Evolutionary conservation across 2,888 invertebrate species (phyloP), one percentile per base, ranked within the genome.

Genomic region (Ypsolopha sequella): DNA sequence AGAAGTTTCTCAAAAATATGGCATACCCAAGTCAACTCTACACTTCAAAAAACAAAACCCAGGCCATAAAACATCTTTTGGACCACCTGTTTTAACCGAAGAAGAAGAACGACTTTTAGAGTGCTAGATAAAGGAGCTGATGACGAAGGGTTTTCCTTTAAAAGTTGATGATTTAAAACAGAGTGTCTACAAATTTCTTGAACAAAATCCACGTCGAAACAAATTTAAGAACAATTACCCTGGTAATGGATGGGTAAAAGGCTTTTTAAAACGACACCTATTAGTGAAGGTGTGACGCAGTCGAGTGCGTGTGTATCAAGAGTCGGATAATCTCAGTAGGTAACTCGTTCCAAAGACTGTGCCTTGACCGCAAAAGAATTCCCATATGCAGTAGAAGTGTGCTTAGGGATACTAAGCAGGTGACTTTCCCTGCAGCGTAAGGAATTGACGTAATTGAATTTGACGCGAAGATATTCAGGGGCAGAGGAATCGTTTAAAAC

Each of bases 301-400:
- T 60, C 65, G 34, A 63, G 65, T 54, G 59, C 62, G 33, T 60
- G 57, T 55, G 63, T 66, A 8, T 60, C 61, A n/a, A 43, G 65
- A 69, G 58, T 50, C 34, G 7, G 57, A 66, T 51, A 63, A 64
- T 51, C 56, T 55, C 51, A 60, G 60, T 50, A 67, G 65, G 64
- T 67, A n/a, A n/a, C n/a, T n/a, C n/a, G n/a, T n/a, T n/a, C n/a
- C n/a, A n/a, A n/a, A n/a, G n/a, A n/a, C n/a, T n/a, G n/a, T n/a
- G n/a, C n/a, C n/a, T n/a, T n/a, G n/a, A n/a, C n/a, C n/a, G n/a
- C n/a, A n/a, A n/a, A n/a, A n/a, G n/a, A n/a, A n/a, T n/a, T n/a
- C n/a, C n/a, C n/a, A n/a, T n/a, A n/a, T n/a, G n/a, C n/a, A n/a
- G n/a, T n/a, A n/a, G n/a, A n/a, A n/a, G n/a, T n/a, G n/a, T n/a